Conservation (phyloP, 2,888 invertebrate genomes). For the Bugula neritina region DNA sequence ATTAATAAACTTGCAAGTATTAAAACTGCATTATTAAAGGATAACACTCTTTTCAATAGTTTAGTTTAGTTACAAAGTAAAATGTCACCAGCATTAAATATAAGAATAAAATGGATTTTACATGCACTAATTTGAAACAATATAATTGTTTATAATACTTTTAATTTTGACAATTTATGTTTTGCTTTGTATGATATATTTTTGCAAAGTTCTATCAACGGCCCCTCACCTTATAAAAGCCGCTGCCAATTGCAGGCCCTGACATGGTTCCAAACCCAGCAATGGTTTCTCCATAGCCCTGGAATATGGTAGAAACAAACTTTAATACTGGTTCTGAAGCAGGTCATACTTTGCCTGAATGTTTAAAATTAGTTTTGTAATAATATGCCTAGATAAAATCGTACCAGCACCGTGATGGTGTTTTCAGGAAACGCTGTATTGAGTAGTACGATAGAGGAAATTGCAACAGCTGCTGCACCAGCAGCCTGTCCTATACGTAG, state of each 20-base stretch:
- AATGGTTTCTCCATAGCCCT: constrained; percentile 3
- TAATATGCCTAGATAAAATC: neutral
- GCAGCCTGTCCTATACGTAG: constrained; percentile 5
- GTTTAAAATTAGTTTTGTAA: too few relatives aligned
- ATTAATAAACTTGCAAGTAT: too few relatives aligned
- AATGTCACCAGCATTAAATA: too few relatives aligned
- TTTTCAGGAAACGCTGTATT: neutral
- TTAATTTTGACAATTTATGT: neutral
- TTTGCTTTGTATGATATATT: neutral
- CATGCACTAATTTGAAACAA: too few relatives aligned
- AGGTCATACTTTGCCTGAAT: too few relatives aligned
- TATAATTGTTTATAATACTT: neutral
- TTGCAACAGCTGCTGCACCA: neutral
- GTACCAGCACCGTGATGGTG: constrained; percentile 10
- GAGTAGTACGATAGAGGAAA: neutral
- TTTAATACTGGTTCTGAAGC: too few relatives aligned
- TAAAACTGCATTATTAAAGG: too few relatives aligned
- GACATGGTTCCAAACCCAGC: neutral
- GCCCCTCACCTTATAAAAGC: constrained; percentile 14
- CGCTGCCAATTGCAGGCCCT: constrained; percentile 14
- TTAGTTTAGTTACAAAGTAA: too few relatives aligned
- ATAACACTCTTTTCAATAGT: too few relatives aligned
- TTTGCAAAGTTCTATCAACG: neutral
- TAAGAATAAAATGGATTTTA: too few relatives aligned
- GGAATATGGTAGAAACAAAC: neutral